Percentiles rank a stretch among this genome's conserved stretches.
Evolutionary conservation across 2,797 vertebrate species (phyloP).

Genomic region (Fundulus diaphanus): DNA sequence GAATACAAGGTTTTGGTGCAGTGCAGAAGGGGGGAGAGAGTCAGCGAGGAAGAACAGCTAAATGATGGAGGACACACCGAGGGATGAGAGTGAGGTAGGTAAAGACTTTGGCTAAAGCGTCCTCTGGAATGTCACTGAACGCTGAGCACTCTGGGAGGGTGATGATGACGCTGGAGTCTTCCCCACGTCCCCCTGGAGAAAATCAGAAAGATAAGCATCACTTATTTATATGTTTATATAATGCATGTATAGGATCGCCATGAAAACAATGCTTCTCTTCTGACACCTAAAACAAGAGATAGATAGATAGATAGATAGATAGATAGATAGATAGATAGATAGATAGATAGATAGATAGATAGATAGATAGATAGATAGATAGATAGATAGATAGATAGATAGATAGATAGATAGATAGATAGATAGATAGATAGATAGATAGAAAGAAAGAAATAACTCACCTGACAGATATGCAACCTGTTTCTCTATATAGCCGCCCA

Average conservation of each 20-base stretch:
- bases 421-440: no score
- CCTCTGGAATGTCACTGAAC: conserved; percentile 91
- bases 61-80: conserved; percentile 79
- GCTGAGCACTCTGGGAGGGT: conserved; percentile 92
- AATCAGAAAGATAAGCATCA: not conserved
- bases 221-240: not conserved
- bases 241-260: no score
- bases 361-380: no score
- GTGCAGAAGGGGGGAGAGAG: conserved; percentile 58
- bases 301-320: no score
- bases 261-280: no score
- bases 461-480: conserved; percentile 95
- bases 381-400: no score
- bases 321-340: no score
- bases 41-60: conserved; percentile 1
- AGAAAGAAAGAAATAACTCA: conserved; percentile 69
- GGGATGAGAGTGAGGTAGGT: conserved; percentile 91
- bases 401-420: not conserved
- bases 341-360: no score
- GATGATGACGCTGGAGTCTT: conserved; percentile 93
- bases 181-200: conserved; percentile 89
- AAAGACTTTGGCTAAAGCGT: conserved; percentile 88
- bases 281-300: no score
- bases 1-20: conserved; percentile 73
- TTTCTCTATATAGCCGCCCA: conserved; percentile 90